Conservation (phyloP, 2,888 invertebrate genomes). For the Cosmia pyralina region DNA sequence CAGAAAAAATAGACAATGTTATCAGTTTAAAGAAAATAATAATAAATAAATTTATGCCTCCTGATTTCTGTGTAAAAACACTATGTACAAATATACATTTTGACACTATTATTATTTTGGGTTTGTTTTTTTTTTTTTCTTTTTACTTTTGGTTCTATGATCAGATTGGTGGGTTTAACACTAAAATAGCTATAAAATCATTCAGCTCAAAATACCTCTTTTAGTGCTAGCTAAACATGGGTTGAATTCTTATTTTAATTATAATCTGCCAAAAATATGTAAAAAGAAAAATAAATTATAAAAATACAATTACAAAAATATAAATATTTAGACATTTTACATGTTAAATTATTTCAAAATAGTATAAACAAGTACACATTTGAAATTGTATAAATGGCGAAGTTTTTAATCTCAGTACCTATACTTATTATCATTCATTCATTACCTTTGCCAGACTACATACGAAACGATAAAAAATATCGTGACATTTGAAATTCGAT, state of each 20-base stretch:
- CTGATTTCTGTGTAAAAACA: conserved; percentile 77
- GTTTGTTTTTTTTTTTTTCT: conserved; percentile 22
- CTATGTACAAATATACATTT: conserved; percentile 88
- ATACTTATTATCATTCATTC: conserved; percentile 1
- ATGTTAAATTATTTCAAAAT: conserved; percentile 18
- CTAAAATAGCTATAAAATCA: conserved; percentile 34
- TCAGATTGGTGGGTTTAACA: conserved; percentile 75
- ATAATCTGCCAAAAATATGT: conserved; percentile 39
- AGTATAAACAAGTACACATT: conserved; percentile 37
- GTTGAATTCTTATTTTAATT: conserved; percentile 10
- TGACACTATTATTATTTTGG: conserved; percentile 64
- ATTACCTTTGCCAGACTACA: conserved; percentile 16
- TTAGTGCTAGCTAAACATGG: conserved; percentile 11
- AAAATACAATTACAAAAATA: conserved; percentile 58
- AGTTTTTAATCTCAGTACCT: conserved; percentile 34
- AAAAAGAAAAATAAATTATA: conserved; percentile 63
- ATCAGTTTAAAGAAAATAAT: conserved; percentile 70
- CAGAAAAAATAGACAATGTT: conserved; percentile 80
- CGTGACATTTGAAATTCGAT: conserved; percentile 21
- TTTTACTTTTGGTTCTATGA: conserved; percentile 44
- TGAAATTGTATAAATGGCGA: conserved; percentile 22
- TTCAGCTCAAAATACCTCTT: not conserved
- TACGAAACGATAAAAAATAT: conserved; percentile 14
- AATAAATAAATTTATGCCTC: conserved; percentile 88
- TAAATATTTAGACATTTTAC: conserved; percentile 48